These are phyloP conservation scores for Anoplius nigerrimus DNA, from an alignment of 2,888 invertebrate genomes.

Conservation along the genomic window DNA sequence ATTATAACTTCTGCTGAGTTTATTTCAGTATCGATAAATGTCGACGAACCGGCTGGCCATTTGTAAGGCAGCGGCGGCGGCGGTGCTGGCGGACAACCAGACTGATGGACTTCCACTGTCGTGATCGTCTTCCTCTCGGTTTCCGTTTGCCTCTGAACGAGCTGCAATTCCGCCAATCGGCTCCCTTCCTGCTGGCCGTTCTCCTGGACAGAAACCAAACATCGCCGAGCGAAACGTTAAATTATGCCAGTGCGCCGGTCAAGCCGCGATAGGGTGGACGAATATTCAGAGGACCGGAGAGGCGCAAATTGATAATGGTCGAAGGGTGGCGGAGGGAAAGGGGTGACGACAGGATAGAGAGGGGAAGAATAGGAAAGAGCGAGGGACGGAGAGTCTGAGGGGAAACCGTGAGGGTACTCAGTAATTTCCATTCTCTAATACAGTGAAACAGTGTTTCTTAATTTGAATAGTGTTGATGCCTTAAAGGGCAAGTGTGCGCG, in stretches of 20 bases:
- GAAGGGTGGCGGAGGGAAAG: neutral
- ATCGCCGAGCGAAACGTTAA: neutral
- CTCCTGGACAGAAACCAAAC: slow-evolving; percentile 51
- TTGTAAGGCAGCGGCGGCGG: slow-evolving; percentile 71
- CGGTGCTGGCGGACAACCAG: slow-evolving; percentile 69
- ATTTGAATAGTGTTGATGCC: too few species aligned
- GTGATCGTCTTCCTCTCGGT: slow-evolving; percentile 80
- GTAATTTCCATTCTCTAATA: too few species aligned
- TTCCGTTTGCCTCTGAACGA: slow-evolving; percentile 71
- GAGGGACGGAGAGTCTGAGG: neutral
- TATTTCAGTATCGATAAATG: neutral
- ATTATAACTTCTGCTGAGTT: too few species aligned
- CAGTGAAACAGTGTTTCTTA: too few species aligned
- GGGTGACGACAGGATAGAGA: neutral
- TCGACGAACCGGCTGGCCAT: slow-evolving; percentile 67
- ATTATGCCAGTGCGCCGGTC: neutral
- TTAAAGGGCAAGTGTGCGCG: too few species aligned
- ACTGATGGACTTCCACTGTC: slow-evolving; percentile 85
- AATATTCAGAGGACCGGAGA: neutral
- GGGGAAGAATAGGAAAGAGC: neutral
- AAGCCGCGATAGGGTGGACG: neutral
- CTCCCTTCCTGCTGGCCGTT: slow-evolving; percentile 60
- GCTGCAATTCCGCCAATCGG: slow-evolving; percentile 55
- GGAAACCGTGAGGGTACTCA: neutral
- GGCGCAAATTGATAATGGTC: neutral